Percentiles rank a stretch among this genome's conserved stretches.
phyloP scores from a whole-genome alignment of 2,797 vertebrate species.

The Hybognathus amarus region DNA sequence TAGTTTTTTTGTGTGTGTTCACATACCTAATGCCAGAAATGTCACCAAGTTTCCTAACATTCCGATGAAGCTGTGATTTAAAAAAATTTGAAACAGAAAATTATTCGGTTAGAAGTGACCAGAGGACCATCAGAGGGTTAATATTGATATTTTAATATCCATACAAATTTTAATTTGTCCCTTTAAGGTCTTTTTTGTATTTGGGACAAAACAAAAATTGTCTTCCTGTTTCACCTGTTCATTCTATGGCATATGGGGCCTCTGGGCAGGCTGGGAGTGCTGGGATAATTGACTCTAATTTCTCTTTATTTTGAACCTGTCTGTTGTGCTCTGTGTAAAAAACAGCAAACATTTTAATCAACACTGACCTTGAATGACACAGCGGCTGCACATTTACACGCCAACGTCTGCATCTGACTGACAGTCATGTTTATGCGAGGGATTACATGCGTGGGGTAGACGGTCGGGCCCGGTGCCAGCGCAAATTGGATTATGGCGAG shows the following conservation, averaged over 20 bases:
- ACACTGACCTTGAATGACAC: conserved; percentile 50
- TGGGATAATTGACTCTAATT: conserved; percentile 54
- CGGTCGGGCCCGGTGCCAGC: conserved; percentile 70
- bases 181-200: conserved; percentile 29
- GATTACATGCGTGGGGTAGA: conserved; percentile 66
- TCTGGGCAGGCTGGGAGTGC: conserved; percentile 21
- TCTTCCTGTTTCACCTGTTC: conserved; percentile 7
- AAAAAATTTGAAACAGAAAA: no score
- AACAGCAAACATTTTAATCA: conserved; percentile 51
- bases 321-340: conserved; percentile 42
- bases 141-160: neutral
- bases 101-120: no score
- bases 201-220: neutral
- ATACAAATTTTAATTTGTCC: neutral
- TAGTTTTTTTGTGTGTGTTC: no score
- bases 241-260: conserved; percentile 23
- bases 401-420: conserved; percentile 56
- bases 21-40: no score
- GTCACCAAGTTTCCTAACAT: no score
- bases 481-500: conserved; percentile 75
- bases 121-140: no score
- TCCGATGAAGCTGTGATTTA: no score
- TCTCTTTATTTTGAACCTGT: conserved; percentile 55
- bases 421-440: conserved; percentile 59
- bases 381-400: conserved; percentile 36